Percentiles rank a stretch among this genome's conserved stretches.
These are phyloP conservation scores for Oscheius sp. DNA, from an alignment of 2,888 invertebrate genomes.

Conservation along the genomic window DNA sequence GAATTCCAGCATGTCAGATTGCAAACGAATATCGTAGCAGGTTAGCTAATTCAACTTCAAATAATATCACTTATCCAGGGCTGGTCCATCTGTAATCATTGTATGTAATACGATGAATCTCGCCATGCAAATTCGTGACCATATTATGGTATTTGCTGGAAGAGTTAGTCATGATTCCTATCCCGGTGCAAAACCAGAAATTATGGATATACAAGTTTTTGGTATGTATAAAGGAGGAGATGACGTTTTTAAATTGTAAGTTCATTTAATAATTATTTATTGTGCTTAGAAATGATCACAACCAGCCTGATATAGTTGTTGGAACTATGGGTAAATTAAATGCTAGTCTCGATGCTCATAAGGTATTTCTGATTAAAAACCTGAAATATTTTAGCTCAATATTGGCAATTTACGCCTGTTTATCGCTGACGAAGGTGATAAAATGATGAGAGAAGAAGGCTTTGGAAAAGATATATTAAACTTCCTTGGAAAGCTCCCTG, in stretches of 20 bases:
- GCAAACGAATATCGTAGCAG: not conserved
- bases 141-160: not conserved
- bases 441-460: conserved; percentile 34
- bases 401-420: conserved; percentile 34
- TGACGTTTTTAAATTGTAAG: not conserved
- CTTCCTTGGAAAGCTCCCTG: conserved; percentile 7
- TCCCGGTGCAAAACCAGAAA: not conserved
- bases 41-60: not conserved
- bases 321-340: conserved; percentile 20
- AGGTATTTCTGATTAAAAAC: not conserved
- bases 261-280: not conserved
- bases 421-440: conserved; percentile 46
- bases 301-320: conserved; percentile 19
- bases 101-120: conserved; percentile 22
- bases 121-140: conserved; percentile 9
- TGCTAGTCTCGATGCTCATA: not conserved
- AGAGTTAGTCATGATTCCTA: not conserved
- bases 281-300: not conserved
- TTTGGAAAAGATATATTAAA: conserved; percentile 35
- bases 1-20: conserved; percentile 17
- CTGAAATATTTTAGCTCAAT: not conserved
- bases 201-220: not conserved
- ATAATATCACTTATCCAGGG: not conserved
- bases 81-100: conserved; percentile 8
- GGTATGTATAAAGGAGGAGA: conserved; percentile 11